These are phyloP conservation scores for Propithecus deckenii DNA, from an alignment of 2,797 vertebrate species.

Conservation along the genomic window DNA sequence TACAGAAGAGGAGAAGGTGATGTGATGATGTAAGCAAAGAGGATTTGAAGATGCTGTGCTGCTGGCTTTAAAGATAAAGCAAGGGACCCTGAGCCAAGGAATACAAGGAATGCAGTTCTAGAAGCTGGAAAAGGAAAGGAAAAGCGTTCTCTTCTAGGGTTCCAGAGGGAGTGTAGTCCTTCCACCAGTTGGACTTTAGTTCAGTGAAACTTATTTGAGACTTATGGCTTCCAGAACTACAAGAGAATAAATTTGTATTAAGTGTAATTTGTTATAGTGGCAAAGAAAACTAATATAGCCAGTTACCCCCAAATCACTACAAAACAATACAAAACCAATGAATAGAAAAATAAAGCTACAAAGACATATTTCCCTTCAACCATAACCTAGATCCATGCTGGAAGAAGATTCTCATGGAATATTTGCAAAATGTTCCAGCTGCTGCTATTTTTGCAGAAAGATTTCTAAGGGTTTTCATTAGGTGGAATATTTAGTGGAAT, in stretches of 20 bases:
- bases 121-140: background rate
- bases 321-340: background rate
- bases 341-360: background rate
- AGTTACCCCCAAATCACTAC: background rate
- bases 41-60: background rate
- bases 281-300: background rate
- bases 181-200: background rate
- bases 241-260: background rate
- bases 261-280: background rate
- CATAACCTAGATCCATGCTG: background rate
- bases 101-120: background rate
- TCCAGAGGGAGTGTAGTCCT: background rate
- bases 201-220: background rate
- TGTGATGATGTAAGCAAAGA: background rate
- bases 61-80: background rate
- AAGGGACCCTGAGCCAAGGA: background rate
- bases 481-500: constrained; percentile 42
- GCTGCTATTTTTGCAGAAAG: background rate
- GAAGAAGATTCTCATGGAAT: background rate
- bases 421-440: background rate
- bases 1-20: background rate
- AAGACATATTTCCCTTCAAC: background rate
- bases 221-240: background rate
- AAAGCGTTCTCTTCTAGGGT: background rate
- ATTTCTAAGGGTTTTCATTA: constrained; percentile 1